phyloP scores from a whole-genome alignment of 2,888 invertebrate species.

The Spicauda simplicius region DNA sequence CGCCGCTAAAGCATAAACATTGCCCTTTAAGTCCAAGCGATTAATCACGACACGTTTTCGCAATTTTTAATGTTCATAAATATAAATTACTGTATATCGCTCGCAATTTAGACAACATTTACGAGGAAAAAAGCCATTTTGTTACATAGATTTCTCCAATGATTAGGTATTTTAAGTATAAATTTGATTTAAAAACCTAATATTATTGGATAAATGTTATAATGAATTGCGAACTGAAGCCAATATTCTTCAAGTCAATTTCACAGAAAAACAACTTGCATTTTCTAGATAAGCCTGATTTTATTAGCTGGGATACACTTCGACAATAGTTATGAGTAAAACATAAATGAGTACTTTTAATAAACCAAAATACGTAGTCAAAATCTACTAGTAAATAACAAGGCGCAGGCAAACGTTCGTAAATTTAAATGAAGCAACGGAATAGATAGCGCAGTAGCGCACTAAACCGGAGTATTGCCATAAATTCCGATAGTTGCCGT shows the following conservation, averaged over 20 bases:
- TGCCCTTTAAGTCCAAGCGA: slow-evolving; percentile 15
- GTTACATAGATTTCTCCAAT: not conserved
- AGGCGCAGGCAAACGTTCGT: not conserved
- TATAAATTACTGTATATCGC: slow-evolving; percentile 12
- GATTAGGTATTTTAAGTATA: not conserved
- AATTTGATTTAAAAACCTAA: not conserved
- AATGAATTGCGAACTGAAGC: no score
- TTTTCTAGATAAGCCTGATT: no score
- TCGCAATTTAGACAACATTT: slow-evolving; percentile 5
- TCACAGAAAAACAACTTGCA: no score
- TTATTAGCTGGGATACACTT: no score
- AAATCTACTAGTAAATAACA: not conserved
- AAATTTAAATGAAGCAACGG: slow-evolving; percentile 45
- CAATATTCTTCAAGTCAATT: no score
- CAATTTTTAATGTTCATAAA: slow-evolving; percentile 36
- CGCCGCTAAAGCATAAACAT: slow-evolving; percentile 32
- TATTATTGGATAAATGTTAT: not conserved
- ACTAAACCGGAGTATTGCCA: slow-evolving; percentile 51
- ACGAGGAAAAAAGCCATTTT: slow-evolving; percentile 8
- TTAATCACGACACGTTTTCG: slow-evolving; percentile 33
- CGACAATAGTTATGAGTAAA: not conserved
- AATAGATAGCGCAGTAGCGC: slow-evolving; percentile 49
- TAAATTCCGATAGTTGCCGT: slow-evolving; percentile 57
- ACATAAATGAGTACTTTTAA: not conserved
- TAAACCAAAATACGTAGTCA: not conserved